Conservation (phyloP, 2,888 invertebrate species). For the Heliconius erato region DNA sequence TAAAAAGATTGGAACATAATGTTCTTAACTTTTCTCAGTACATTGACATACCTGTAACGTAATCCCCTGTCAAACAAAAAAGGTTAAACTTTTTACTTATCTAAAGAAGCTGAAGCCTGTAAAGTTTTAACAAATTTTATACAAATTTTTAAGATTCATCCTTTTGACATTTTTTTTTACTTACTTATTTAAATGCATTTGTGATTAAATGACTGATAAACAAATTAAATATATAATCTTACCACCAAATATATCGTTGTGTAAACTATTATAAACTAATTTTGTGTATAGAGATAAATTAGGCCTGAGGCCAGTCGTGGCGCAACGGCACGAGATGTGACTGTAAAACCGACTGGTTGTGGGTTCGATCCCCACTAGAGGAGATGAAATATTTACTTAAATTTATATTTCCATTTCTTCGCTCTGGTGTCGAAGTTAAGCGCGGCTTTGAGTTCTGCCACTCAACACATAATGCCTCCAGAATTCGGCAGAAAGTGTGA, state of each 20-base stretch:
- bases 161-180: background rate
- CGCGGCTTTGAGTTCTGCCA: no score
- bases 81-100: background rate
- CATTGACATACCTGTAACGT: slow-evolving; percentile 6
- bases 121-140: slow-evolving; percentile 1
- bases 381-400: no score
- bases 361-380: no score
- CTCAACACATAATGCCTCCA: no score
- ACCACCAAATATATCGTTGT: background rate
- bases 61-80: slow-evolving; percentile 9
- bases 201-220: background rate
- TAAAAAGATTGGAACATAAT: background rate
- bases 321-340: no score
- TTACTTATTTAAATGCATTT: background rate
- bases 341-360: no score
- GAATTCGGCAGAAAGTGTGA: no score
- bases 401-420: no score
- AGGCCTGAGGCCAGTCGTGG: no score
- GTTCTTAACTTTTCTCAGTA: background rate
- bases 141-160: background rate
- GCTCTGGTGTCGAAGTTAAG: no score
- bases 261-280: background rate
- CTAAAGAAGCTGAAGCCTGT: slow-evolving; percentile 17
- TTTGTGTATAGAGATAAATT: no score
- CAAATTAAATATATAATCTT: background rate